Evolutionary conservation across 2,113 vertebrate genomes (phyloP).

Genomic region (Tychaedon coryphoeus): DNA sequence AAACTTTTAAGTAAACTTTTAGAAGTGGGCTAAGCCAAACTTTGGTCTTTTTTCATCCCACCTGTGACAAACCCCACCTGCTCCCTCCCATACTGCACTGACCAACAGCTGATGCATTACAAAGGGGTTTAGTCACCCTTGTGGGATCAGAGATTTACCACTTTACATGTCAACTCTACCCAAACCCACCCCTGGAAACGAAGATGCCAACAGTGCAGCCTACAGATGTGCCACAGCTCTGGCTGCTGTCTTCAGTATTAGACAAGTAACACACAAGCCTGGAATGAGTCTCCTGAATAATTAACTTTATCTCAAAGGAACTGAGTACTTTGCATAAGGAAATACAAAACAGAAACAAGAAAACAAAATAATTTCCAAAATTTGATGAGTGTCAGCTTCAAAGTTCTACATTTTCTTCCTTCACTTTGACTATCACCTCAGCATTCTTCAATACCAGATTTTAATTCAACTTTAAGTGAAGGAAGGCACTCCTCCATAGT

Average conservation of each 20-base stretch:
- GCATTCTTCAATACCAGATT: background rate
- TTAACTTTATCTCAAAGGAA: background rate
- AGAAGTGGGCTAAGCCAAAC: background rate
- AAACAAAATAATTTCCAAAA: background rate
- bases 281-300: background rate
- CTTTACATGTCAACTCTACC: background rate
- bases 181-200: background rate
- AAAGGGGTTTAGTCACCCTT: background rate
- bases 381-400: background rate
- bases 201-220: background rate
- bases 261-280: background rate
- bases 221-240: too few relatives aligned
- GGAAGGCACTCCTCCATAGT: background rate
- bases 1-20: background rate
- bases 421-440: background rate
- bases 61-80: background rate
- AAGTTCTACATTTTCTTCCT: background rate
- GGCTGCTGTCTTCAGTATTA: background rate
- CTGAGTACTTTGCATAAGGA: background rate
- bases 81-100: background rate
- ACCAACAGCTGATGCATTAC: background rate
- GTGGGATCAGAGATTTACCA: background rate
- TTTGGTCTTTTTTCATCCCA: background rate
- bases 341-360: background rate
- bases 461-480: background rate